A percentile compares a stretch with the other conserved stretches of the same genome.
Conservation (phyloP, 92 coral and sea anemone genomes). For the Parazoanthus atlanticus region DNA sequence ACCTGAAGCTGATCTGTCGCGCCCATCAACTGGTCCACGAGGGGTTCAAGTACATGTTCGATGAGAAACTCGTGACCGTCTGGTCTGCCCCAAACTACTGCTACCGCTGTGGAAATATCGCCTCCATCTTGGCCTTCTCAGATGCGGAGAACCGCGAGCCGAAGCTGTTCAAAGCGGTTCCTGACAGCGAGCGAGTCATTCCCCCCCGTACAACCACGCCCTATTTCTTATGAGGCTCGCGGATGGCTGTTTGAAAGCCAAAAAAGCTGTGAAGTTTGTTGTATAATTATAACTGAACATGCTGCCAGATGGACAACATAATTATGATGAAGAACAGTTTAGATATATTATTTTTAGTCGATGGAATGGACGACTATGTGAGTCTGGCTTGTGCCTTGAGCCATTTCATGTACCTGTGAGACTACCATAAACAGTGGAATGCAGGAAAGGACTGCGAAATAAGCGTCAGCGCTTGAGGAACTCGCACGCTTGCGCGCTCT, state of each 20-base stretch:
- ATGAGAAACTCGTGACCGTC: conserved; percentile 95
- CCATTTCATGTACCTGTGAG: no score
- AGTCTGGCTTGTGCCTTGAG: no score
- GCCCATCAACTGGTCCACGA: conserved; percentile 98
- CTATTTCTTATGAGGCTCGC: conserved; percentile 70
- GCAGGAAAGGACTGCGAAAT: no score
- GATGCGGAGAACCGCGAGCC: conserved; percentile 94
- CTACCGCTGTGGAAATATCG: conserved; percentile 98
- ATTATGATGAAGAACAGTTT: neutral
- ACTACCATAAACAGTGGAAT: no score
- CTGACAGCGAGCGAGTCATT: conserved; percentile 93
- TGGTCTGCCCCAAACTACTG: conserved; percentile 99
- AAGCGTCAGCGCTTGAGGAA: no score
- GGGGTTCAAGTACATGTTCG: conserved; percentile 99
- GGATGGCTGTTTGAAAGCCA: neutral
- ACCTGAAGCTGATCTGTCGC: conserved; percentile 93
- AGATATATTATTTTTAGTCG: no score
- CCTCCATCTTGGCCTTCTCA: conserved; percentile 93
- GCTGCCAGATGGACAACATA: neutral
- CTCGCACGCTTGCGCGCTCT: no score
- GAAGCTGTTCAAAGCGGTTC: conserved; percentile 95
- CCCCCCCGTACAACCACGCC: conserved; percentile 98
- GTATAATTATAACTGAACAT: neutral
- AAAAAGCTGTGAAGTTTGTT: neutral
- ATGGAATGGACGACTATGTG: no score